A percentile compares a stretch with the other conserved stretches of the same genome.
Conservation (phyloP, 2,888 invertebrate species). For the Caenorhabditis sp. region DNA sequence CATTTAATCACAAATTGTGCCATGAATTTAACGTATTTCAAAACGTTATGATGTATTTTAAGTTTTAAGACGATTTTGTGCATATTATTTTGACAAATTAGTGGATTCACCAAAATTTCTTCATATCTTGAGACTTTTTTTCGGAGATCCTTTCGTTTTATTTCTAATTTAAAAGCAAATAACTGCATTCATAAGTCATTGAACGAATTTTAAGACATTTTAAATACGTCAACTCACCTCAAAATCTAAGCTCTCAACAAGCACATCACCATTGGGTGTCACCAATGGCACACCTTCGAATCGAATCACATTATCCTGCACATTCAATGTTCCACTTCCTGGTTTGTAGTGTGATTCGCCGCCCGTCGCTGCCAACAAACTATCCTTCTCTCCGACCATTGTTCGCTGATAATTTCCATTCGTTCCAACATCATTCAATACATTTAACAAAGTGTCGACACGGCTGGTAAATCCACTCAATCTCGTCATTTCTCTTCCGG, state of each 20-base stretch:
- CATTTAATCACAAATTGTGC: background rate
- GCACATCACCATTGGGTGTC: slow-evolving; percentile 94
- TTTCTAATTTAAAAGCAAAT: too few species aligned
- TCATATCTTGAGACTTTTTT: too few species aligned
- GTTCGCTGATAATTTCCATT: slow-evolving; percentile 54
- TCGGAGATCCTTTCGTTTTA: too few species aligned
- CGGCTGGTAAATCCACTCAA: slow-evolving; percentile 92
- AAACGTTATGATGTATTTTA: too few species aligned
- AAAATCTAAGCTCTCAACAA: slow-evolving; percentile 84
- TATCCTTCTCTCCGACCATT: slow-evolving; percentile 41
- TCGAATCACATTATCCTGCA: slow-evolving; percentile 82
- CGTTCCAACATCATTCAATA: slow-evolving; percentile 81
- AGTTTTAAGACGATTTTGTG: too few species aligned
- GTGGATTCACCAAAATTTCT: too few species aligned
- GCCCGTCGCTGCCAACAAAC: slow-evolving; percentile 1
- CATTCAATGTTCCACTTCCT: slow-evolving; percentile 55
- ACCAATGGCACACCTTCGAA: slow-evolving; percentile 92
- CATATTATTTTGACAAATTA: too few species aligned
- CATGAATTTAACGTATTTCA: too few species aligned
- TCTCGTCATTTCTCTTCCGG: slow-evolving; percentile 90
- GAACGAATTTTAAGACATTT: background rate
- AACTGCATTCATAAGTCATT: too few species aligned
- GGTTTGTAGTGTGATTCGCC: too few species aligned
- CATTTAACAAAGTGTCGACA: slow-evolving; percentile 86
- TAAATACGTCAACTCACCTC: slow-evolving; percentile 76